Evolutionary conservation across 2,797 vertebrate genomes (phyloP).

Genomic region (Anolis apletophallus): DNA sequence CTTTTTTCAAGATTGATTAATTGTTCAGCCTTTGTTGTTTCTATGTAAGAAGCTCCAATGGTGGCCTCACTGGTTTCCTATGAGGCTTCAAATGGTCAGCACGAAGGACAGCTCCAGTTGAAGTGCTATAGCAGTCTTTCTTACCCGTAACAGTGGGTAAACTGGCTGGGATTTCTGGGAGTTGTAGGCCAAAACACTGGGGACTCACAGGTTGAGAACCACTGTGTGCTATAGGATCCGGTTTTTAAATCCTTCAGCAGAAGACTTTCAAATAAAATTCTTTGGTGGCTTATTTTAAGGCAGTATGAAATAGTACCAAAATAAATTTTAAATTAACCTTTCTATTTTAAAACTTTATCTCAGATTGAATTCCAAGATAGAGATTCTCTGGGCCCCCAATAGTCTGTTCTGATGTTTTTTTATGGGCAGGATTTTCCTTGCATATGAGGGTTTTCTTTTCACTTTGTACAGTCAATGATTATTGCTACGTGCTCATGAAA

Average conservation of each 20-base stretch:
- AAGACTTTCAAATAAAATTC: background rate
- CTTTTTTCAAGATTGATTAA: background rate
- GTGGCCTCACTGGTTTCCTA: background rate
- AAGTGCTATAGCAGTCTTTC: background rate
- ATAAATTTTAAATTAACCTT: background rate
- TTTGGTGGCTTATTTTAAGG: constrained; percentile 2
- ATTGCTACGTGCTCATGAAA: background rate
- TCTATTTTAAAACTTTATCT: constrained; percentile 6
- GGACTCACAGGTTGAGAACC: too few relatives aligned
- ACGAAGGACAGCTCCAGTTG: background rate
- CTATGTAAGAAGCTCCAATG: background rate
- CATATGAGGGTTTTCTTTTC: background rate
- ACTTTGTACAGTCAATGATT: background rate
- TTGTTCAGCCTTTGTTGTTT: background rate
- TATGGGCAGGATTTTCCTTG: background rate
- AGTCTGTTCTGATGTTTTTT: background rate
- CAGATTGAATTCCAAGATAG: background rate
- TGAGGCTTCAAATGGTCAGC: constrained; percentile 3
- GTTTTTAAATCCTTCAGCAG: background rate
- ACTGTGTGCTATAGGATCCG: too few relatives aligned
- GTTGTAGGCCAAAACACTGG: too few relatives aligned
- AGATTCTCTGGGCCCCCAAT: background rate
- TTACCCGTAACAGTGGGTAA: too few relatives aligned
- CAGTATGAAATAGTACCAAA: background rate
- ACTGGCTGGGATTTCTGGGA: too few relatives aligned